Evolutionary conservation across 2,113 vertebrate genomes (phyloP).

Genomic region (Opisthocomus hoazin): DNA sequence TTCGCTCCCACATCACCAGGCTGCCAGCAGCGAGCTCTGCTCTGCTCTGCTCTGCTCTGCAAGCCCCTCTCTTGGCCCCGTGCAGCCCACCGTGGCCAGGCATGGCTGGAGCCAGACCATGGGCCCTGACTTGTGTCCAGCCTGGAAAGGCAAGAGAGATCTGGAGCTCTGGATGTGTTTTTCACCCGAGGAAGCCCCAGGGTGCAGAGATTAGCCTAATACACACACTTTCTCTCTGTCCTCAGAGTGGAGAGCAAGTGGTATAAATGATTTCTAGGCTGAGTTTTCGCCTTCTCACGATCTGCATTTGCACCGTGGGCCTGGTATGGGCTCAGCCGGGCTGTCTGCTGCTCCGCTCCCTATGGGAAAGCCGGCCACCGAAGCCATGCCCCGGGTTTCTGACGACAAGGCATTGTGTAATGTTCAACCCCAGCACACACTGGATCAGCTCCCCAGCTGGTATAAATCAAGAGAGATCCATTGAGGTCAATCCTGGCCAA

Average conservation of each 20-base stretch:
- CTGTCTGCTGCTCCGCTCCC: neutral
- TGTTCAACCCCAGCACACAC: fast-evolving
- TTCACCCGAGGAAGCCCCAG: fast-evolving
- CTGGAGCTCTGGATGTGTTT: neutral
- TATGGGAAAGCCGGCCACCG: fast-evolving
- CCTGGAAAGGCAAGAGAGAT: neutral
- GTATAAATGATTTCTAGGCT: neutral
- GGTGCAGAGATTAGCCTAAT: neutral
- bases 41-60: neutral
- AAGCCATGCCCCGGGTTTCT: neutral
- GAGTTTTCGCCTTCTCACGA: neutral
- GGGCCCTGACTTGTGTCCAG: neutral
- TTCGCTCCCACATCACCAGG: neutral
- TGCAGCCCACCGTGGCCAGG: fast-evolving
- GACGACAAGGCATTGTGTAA: neutral
- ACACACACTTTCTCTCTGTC: fast-evolving
- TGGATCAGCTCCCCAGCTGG: neutral
- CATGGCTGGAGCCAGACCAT: fast-evolving
- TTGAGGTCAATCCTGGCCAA: conserved; percentile 18
- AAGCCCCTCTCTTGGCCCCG: neutral
- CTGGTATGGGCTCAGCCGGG: neutral
- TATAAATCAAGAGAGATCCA: neutral
- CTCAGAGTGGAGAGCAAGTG: neutral
- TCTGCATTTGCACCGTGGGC: neutral
- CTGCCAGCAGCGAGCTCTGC: neutral